These are phyloP conservation scores for Heteromormyrus szaboi DNA, from an alignment of 2,797 vertebrate species.

Conservation along the genomic window DNA sequence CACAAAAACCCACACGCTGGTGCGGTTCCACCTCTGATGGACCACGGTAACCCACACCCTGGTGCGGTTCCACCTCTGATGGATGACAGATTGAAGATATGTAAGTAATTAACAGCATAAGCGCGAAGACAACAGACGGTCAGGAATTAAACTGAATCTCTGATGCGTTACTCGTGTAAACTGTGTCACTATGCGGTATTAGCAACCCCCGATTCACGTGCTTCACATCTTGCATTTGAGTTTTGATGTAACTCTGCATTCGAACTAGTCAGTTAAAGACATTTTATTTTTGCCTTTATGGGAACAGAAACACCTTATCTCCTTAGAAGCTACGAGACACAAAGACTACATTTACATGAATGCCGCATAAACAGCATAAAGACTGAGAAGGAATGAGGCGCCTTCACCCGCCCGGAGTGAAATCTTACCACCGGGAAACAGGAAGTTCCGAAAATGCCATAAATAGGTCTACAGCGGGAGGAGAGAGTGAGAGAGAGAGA, in stretches of 20 bases:
- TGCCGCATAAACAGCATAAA: background rate
- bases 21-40: background rate
- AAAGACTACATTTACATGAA: constrained; percentile 8
- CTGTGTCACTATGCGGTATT: background rate
- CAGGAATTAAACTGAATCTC: constrained; percentile 1
- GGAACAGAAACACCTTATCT: constrained; percentile 7
- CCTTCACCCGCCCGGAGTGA: background rate
- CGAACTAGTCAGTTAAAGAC: background rate
- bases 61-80: background rate
- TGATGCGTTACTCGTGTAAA: background rate
- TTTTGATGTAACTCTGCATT: background rate
- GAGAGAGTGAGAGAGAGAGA: background rate
- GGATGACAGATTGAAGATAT: background rate
- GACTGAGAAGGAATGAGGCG: background rate
- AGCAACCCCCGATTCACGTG: background rate
- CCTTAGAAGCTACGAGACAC: background rate
- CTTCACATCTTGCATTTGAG: background rate
- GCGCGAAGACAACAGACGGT: constrained; percentile 12
- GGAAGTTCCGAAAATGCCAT: constrained; percentile 5
- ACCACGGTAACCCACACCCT: background rate
- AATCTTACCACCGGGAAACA: constrained; percentile 4
- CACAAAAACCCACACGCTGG: background rate
- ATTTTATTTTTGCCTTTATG: background rate
- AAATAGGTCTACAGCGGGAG: background rate
- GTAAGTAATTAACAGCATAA: background rate